Conservation (phyloP, 2,797 vertebrate genomes). For the Iguana delicatissima region DNA sequence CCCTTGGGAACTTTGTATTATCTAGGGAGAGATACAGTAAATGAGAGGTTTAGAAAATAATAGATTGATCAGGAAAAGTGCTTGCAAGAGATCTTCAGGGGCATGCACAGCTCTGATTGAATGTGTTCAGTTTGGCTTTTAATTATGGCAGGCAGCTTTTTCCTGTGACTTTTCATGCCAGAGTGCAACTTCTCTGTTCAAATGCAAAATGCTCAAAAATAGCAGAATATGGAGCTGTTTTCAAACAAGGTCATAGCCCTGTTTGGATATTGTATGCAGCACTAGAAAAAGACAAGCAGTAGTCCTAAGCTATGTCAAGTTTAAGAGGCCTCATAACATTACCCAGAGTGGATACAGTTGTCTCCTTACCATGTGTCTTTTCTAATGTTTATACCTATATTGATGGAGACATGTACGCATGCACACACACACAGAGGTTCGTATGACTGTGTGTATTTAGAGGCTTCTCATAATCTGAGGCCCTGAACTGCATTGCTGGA, state of each 20-base stretch:
- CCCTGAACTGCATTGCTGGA: background rate
- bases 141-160: background rate
- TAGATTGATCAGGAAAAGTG: background rate
- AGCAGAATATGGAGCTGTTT: background rate
- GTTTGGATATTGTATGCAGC: background rate
- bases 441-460: too few species aligned
- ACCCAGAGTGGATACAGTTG: too few species aligned
- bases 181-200: background rate
- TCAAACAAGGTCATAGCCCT: background rate
- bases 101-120: background rate
- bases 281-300: too few species aligned
- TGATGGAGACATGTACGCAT: too few species aligned
- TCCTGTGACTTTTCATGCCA: background rate
- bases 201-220: background rate
- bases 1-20: background rate
- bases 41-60: background rate
- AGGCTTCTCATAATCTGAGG: too few species aligned
- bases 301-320: too few species aligned
- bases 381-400: too few species aligned
- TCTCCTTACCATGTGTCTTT: too few species aligned
- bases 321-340: too few species aligned
- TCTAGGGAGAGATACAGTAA: background rate
- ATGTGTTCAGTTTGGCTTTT: background rate
- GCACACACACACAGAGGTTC: too few species aligned
- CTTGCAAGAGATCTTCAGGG: background rate